phyloP scores from a whole-genome alignment of 2,113 vertebrate species.

The Desmodus rotundus region DNA sequence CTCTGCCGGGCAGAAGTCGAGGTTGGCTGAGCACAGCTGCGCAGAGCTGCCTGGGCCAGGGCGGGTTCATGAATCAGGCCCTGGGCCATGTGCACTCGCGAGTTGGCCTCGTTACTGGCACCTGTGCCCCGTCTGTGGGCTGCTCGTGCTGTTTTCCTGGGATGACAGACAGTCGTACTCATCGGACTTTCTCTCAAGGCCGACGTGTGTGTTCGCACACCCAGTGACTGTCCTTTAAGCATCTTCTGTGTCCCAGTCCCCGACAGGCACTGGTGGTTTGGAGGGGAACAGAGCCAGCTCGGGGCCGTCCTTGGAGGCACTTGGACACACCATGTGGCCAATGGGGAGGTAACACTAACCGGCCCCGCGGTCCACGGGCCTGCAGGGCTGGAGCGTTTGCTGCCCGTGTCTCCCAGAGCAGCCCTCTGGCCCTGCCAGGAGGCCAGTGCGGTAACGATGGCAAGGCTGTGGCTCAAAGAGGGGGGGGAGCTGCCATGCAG shows the following conservation, averaged over 20 bases:
- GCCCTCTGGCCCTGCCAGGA: neutral
- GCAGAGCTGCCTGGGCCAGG: too few species aligned
- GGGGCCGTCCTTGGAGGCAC: accelerated
- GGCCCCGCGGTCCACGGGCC: accelerated
- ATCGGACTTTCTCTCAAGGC: neutral
- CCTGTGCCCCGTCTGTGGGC: accelerated
- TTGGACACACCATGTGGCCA: accelerated
- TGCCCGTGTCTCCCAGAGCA: neutral
- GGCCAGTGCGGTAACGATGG: neutral
- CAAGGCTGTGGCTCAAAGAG: neutral
- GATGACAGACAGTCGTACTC: neutral
- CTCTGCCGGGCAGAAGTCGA: neutral
- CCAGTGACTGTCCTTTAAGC: accelerated
- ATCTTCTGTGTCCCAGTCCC: neutral
- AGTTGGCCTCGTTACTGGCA: neutral
- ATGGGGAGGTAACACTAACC: accelerated
- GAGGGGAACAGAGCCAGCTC: neutral
- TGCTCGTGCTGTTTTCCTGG: neutral
- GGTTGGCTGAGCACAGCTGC: neutral
- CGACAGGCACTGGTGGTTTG: accelerated
- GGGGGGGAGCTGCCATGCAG: too few species aligned
- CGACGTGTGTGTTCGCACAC: too few species aligned
- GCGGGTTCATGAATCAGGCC: neutral
- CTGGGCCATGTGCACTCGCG: accelerated
- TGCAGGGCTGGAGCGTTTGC: neutral